Base-by-base conservation (phyloP, 2,797 vertebrate species). In the Spinus olivaceus region DNA sequence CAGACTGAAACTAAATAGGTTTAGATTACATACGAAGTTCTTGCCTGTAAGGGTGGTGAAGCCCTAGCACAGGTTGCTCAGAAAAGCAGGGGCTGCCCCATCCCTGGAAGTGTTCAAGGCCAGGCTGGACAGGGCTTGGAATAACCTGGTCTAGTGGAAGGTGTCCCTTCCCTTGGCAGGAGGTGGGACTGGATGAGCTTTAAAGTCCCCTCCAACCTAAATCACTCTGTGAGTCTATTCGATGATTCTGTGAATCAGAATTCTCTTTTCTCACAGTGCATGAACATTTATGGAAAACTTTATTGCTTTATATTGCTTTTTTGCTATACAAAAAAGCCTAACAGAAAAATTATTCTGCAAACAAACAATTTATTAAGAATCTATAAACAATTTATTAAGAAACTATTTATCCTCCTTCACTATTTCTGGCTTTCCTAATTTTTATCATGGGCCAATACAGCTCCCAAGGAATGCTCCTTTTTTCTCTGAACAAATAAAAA, bases 251-350 rank as follows among this genome's bases (percentile, higher is more conserved):
- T 23, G 22, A 57, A 51, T 39, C 28, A 90, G 27, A 22, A 81
- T 49, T 56, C 17, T 8, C 19, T 69, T 74, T n/a, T 33, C 44
- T 39, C 22, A 37, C 4, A 83, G 78, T 13, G 5, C 42, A 61
- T 4, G 1, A 60, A 69, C 8, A 78, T 12, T 69, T 60, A 60
- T 0, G 0, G 10, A 42, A 71, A 56, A 33, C 6, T 7, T 5
- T 12, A 86, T n/a, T 67, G 23, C 23, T 51, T 37, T 70, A 53
- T 60, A 66, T 16, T n/a, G 27, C 4, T n/a, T 76, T 51, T 51
- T 39, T 44, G 8, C 28, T 33, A 27, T 18, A n/a, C 3, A 56
- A n/a, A 70, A 71, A 74, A 30, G 10, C 3, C 1, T 30, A 81
- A 44, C 17, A 53, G 27, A 51, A 37, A 78, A 73, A 17, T 23